Evolutionary conservation across 2,113 vertebrate genomes (phyloP).

Genomic region (Engystomops pustulosus): DNA sequence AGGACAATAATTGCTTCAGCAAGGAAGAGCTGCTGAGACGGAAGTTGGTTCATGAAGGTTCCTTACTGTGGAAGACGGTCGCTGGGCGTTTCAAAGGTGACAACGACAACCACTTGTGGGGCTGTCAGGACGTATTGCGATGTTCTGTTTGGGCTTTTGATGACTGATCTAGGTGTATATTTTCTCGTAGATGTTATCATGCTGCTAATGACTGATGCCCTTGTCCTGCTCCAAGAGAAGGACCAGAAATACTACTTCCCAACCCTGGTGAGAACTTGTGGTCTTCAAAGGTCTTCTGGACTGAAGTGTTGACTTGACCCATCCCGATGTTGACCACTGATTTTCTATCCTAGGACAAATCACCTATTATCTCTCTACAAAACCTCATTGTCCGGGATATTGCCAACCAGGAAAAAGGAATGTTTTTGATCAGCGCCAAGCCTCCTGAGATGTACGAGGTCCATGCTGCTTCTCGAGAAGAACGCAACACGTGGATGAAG

Average conservation of each 20-base stretch:
- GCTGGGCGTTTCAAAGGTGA: constrained; percentile 85
- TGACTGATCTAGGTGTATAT: background rate
- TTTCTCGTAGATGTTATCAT: constrained; percentile 81
- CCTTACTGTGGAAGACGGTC: constrained; percentile 85
- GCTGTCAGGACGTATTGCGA: background rate
- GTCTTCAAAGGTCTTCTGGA: too few relatives aligned
- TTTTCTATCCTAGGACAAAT: constrained; percentile 78
- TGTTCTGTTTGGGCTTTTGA: rapidly evolving
- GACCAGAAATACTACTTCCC: constrained; percentile 91
- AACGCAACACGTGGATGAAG: constrained; percentile 86
- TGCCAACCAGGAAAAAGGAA: constrained; percentile 92
- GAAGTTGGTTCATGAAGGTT: constrained; percentile 84
- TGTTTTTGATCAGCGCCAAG: constrained; percentile 85
- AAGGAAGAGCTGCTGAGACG: constrained; percentile 83
- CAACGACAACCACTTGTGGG: too few relatives aligned
- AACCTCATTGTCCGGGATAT: constrained; percentile 89
- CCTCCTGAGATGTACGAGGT: constrained; percentile 95
- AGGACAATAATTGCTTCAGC: constrained; percentile 75
- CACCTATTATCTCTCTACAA: constrained; percentile 84
- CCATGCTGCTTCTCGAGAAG: constrained; percentile 83
- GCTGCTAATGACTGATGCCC: constrained; percentile 88
- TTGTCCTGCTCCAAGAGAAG: constrained; percentile 93
- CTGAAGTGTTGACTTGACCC: too few relatives aligned
- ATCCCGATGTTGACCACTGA: background rate
- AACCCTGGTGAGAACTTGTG: constrained; percentile 77